Conservation (phyloP, 1,140 invertebrate species). For the Cylas formicarius region DNA sequence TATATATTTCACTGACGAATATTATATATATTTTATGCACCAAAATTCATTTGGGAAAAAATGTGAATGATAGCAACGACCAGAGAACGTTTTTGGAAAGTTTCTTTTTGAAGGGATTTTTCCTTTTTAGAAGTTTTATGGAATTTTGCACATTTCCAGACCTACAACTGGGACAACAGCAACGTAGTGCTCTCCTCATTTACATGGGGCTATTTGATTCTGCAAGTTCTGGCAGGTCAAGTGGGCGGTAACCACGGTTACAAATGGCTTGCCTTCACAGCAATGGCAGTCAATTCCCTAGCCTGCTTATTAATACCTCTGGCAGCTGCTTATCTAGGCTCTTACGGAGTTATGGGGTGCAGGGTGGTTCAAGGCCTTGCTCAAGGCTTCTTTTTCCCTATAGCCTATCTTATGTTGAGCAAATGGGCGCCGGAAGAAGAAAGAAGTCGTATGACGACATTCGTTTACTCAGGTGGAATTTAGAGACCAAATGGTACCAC, state of each 20-base stretch:
- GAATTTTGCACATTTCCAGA: too few relatives aligned
- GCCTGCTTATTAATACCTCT: slow-evolving; percentile 45
- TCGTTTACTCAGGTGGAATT: slow-evolving; percentile 55
- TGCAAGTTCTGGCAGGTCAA: slow-evolving; percentile 58
- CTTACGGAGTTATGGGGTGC: slow-evolving; percentile 53
- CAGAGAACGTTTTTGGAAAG: too few relatives aligned
- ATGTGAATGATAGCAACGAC: too few relatives aligned
- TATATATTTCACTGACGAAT: too few relatives aligned
- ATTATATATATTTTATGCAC: too few relatives aligned
- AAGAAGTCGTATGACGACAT: slow-evolving; percentile 49
- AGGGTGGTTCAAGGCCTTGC: slow-evolving; percentile 68
- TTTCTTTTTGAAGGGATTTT: too few relatives aligned
- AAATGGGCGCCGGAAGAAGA: slow-evolving; percentile 66
- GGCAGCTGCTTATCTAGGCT: slow-evolving; percentile 44
- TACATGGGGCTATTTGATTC: slow-evolving; percentile 53
- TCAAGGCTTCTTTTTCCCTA: slow-evolving; percentile 73
- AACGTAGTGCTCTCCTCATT: slow-evolving; percentile 56
- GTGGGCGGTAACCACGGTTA: slow-evolving; percentile 56
- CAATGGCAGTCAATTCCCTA: slow-evolving; percentile 48
- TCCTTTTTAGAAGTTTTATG: too few relatives aligned
- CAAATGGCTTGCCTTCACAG: slow-evolving; percentile 51
- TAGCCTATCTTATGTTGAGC: slow-evolving; percentile 67
- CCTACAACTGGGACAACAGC: slow-evolving; percentile 40
- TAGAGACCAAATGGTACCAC: too few relatives aligned
- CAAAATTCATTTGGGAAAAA: too few relatives aligned